Base-by-base conservation (phyloP, 1,140 invertebrate species). In the Adelges cooleyi region DNA sequence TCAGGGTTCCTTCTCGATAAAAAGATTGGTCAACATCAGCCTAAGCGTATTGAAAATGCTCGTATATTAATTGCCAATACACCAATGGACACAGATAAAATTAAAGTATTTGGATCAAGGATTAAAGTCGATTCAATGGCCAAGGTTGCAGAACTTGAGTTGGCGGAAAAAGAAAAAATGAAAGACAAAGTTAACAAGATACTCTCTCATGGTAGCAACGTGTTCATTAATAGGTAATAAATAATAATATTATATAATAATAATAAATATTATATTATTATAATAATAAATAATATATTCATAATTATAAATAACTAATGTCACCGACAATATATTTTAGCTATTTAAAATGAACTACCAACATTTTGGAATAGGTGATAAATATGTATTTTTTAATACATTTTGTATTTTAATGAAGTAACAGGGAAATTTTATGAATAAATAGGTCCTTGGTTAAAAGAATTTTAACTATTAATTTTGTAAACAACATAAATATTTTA, bases 51-150 rank as follows among this genome's bases (percentile, higher is more conserved):
- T 71, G 92, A 96, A 77, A 96, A 87, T 71, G 79, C 56, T 67
- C 88, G 86, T 73, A 98, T 99, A 73, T 81, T 99, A 13, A 95
- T 99, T 73, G 96, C 96, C n/a, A 99, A 99, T 74, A 99, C 97
- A 36, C 92, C 97, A 0, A 99, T 99, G 97, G 97, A 99, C 75
- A 95, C 95, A 18, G 97, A 99, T 73, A 99, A 99, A 79, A 97
- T 99, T 69, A 99, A 98, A 82, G 90, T 99, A n/a, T 99, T 99
- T 80, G 96, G 95, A 56, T 97, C 95, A 15, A 86, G 92, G 69
- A 94, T 99, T 65, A 86, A 92, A 72, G 95, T 99, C 1, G 96
- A 99, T 76, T 96, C 94, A 0, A 87, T 98, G 79, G 89, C 95
- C 2, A 98, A 99, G 77, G 93, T 99, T 66, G 96, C 96, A 15